Evolutionary conservation across 2,113 vertebrate genomes (phyloP).

Genomic region (Raja brachyura): DNA sequence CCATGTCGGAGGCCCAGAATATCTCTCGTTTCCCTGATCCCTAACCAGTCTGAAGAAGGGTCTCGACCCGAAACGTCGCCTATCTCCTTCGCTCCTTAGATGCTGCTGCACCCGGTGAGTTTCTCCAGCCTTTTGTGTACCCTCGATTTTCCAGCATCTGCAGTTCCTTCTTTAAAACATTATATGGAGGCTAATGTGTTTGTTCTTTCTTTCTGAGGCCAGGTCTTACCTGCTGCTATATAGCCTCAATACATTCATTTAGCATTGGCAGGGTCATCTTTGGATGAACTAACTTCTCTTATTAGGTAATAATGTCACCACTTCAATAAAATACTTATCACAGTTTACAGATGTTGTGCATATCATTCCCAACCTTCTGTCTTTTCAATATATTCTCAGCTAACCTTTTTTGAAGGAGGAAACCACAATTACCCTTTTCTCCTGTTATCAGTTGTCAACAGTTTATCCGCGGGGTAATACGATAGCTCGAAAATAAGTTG

Average conservation of each 20-base stretch:
- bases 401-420: slow-evolving; percentile 2
- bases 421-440: neutral
- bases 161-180: too few relatives aligned
- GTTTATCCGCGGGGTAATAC: neutral
- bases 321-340: slow-evolving; percentile 1
- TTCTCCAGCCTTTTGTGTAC: too few relatives aligned
- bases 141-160: too few relatives aligned
- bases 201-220: neutral
- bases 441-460: slow-evolving; percentile 10
- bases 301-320: neutral
- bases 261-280: neutral
- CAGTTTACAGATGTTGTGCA: neutral
- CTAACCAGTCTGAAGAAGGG: too few relatives aligned
- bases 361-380: neutral
- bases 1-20: too few relatives aligned
- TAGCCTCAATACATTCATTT: neutral
- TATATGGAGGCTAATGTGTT: neutral
- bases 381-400: neutral
- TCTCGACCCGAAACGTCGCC: too few relatives aligned
- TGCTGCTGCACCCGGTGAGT: too few relatives aligned
- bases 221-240: neutral
- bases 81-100: too few relatives aligned
- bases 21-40: too few relatives aligned
- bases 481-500: neutral
- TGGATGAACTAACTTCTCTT: neutral